These are phyloP conservation scores for Drosophila persimilis DNA, from an alignment of 1,140 invertebrate genomes.

Conservation along the genomic window DNA sequence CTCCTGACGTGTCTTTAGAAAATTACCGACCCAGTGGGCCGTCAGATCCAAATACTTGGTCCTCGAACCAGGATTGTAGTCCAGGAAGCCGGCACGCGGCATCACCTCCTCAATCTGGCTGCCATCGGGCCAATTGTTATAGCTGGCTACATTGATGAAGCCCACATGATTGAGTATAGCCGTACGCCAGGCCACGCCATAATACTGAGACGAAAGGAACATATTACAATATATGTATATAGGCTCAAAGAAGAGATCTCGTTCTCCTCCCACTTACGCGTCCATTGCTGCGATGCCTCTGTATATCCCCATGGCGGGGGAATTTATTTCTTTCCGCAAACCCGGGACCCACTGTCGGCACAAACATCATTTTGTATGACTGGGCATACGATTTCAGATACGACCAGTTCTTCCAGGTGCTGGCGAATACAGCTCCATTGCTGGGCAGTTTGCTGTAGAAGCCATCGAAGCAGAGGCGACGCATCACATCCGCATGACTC, in stretches of 20 bases:
- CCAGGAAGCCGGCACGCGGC: slow-evolving; percentile 84
- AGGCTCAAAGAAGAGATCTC: not conserved
- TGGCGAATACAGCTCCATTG: slow-evolving; percentile 86
- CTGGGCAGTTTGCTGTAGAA: slow-evolving; percentile 87
- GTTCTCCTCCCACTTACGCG: slow-evolving; percentile 41
- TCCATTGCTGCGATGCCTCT: slow-evolving; percentile 85
- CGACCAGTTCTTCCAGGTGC: slow-evolving; percentile 87
- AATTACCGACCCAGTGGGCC: slow-evolving; percentile 85
- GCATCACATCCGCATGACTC: slow-evolving; percentile 75
- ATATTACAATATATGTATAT: too few species aligned
- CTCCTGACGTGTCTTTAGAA: slow-evolving; percentile 80
- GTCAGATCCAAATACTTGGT: slow-evolving; percentile 86
- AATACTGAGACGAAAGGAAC: slow-evolving; percentile 77
- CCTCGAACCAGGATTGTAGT: slow-evolving; percentile 85
- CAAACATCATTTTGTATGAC: slow-evolving; percentile 85
- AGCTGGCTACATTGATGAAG: slow-evolving; percentile 85
- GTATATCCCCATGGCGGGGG: slow-evolving; percentile 85
- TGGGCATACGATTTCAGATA: slow-evolving; percentile 85
- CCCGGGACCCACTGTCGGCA: slow-evolving; percentile 86
- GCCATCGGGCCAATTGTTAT: slow-evolving; percentile 87
- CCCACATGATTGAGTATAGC: slow-evolving; percentile 84
- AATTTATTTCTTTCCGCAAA: slow-evolving; percentile 85
- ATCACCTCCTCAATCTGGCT: slow-evolving; percentile 86
- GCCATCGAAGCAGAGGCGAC: slow-evolving; percentile 85
- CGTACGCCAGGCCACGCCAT: slow-evolving; percentile 85